Evolutionary conservation across 2,797 vertebrate species (phyloP).

Genomic region (Luscinia luscinia): DNA sequence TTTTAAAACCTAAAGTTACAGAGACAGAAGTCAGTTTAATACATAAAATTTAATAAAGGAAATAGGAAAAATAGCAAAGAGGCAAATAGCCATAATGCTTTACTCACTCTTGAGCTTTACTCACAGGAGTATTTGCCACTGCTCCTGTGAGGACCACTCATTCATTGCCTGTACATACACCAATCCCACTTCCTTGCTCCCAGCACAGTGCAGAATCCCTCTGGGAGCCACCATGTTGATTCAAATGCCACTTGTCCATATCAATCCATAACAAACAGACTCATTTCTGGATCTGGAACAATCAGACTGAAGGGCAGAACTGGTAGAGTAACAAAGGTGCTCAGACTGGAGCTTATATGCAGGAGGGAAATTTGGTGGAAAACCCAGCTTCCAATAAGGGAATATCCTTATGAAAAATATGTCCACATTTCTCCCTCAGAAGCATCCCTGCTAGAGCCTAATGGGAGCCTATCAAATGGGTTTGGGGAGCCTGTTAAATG

Average conservation of each 20-base stretch:
- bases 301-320: not conserved
- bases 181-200: not conserved
- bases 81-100: not conserved
- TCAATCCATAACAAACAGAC: not conserved
- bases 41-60: not conserved
- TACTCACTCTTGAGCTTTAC: not conserved
- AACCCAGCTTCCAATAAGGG: not conserved
- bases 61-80: not conserved
- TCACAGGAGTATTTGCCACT: not conserved
- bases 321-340: not conserved
- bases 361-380: not conserved
- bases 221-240: not conserved
- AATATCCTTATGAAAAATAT: not conserved
- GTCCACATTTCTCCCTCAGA: not conserved
- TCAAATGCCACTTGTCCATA: not conserved
- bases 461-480: not conserved
- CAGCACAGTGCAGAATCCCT: not conserved
- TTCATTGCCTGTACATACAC: accelerated
- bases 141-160: not conserved
- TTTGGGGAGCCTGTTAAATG: not conserved
- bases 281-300: not conserved
- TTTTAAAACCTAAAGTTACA: not conserved
- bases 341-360: not conserved
- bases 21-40: not conserved
- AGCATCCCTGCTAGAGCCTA: not conserved